Conservation (phyloP, 1,140 invertebrate genomes). For the Anoplophora glabripennis region DNA sequence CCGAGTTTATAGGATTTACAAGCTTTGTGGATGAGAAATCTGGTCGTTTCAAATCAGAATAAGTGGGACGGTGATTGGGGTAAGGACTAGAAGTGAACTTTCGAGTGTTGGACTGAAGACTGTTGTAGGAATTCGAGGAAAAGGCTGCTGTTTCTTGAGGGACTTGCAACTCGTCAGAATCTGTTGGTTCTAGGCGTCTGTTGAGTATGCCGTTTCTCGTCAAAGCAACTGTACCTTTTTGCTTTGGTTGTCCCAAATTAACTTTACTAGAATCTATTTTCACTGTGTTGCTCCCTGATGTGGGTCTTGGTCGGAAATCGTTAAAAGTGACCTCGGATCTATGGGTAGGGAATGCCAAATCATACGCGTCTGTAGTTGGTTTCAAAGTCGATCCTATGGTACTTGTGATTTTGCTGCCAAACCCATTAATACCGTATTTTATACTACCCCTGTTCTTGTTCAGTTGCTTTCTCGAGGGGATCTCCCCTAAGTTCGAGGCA, state of each 20-base stretch:
- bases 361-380: no score
- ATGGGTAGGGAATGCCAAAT: background rate
- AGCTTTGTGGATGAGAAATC: constrained; percentile 30
- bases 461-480: no score
- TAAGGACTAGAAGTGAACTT: constrained; percentile 29
- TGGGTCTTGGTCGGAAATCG: background rate
- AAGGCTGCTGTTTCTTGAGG: constrained; percentile 69
- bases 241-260: background rate
- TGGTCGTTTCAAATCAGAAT: constrained; percentile 40
- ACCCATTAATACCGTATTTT: no score
- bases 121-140: constrained; percentile 46
- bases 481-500: no score
- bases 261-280: background rate
- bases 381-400: no score
- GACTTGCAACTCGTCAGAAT: constrained; percentile 64
- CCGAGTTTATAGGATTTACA: constrained; percentile 36
- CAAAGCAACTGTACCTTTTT: background rate
- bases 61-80: constrained; percentile 42
- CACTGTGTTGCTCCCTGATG: background rate
- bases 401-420: no score
- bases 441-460: no score
- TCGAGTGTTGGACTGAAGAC: constrained; percentile 27
- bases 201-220: background rate
- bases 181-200: constrained; percentile 7
- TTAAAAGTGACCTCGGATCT: background rate